Base-by-base conservation (phyloP, 1,140 invertebrate genomes). In the honey bee (Apis mellifera) region DNA sequence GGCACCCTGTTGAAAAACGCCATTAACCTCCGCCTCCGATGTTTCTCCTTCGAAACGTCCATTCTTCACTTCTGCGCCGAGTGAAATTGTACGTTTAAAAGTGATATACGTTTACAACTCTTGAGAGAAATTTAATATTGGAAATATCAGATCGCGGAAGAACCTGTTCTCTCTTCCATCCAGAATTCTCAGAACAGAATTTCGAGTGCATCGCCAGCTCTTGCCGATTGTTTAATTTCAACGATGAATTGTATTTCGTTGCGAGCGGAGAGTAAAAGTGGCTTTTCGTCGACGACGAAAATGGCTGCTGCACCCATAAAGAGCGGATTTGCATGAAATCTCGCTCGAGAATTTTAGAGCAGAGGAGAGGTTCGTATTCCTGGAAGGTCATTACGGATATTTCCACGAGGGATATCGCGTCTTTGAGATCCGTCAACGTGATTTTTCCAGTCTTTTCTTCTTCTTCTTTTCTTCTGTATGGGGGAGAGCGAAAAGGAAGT, bases 21-120 rank as follows among this genome's bases (percentile, higher is more conserved):
- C 75, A 85, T 86, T 85, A 86, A 64, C 54, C 65, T 59, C 64
- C 2, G 32, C 42, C n/a, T n/a, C 69, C 64, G 72, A 50, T 65
- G 68, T 65, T 85, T 85, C 83, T 83, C 17, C 64, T 32, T 82
- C 57, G 3, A 26, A 26, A 26, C 26, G 26, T 7, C 32, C 32
- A 42, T 0, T 42, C 32, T 42, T 42, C 5, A 42, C 32, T 42
- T n/a, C n/a, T n/a, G n/a, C 32, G 32, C 32, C 32, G 7, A 42
- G 32, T 42, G 0, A 42, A 42, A 42, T 3, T 32, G 32, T 0
- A 32, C 32, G 32, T 32, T 32, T 32, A 3, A 32, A 32, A 32
- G 2, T 32, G 32, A 2, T 32, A 0, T 32, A 3, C 4, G 32
- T 3, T 32, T 3, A 32, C 32, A 32, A 32, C 32, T 32, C 2